phyloP scores from a whole-genome alignment of 2,113 vertebrate genomes.

The Ageneiosus marmoratus region DNA sequence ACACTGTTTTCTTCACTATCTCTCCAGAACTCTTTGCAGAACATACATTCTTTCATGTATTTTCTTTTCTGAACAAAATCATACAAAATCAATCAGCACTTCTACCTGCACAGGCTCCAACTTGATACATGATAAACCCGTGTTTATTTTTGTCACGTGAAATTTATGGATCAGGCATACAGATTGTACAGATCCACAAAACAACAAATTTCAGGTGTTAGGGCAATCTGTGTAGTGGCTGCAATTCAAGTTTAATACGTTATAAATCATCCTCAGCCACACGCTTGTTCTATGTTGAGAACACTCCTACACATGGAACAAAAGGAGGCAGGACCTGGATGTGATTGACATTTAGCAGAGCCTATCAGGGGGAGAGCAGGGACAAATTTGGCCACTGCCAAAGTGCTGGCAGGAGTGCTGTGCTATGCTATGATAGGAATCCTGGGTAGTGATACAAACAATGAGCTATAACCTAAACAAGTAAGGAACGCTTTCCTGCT shows the following conservation, averaged over 20 bases:
- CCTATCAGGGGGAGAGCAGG: background rate
- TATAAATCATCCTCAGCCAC: background rate
- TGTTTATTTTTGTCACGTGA: background rate
- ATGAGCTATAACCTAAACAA: constrained; percentile 23
- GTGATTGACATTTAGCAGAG: background rate
- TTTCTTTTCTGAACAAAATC: background rate
- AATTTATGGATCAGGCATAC: background rate
- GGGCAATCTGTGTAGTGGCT: background rate
- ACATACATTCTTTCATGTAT: background rate
- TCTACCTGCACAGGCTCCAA: background rate
- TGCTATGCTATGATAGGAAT: constrained; percentile 13
- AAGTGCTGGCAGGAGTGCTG: background rate
- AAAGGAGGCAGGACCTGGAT: background rate
- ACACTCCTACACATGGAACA: background rate
- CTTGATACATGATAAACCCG: background rate
- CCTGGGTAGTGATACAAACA: background rate
- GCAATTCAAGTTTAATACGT: background rate
- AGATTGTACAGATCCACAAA: no score
- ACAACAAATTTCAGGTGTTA: no score
- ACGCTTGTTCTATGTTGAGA: background rate
- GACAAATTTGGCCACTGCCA: background rate
- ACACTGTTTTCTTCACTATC: background rate
- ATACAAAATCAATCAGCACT: background rate
- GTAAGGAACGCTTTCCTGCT: background rate
- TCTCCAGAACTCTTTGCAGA: background rate